A percentile compares a stretch with the other conserved stretches of the same genome.
Conservation (phyloP, 2,888 invertebrate genomes). For the Allygus modestus region DNA sequence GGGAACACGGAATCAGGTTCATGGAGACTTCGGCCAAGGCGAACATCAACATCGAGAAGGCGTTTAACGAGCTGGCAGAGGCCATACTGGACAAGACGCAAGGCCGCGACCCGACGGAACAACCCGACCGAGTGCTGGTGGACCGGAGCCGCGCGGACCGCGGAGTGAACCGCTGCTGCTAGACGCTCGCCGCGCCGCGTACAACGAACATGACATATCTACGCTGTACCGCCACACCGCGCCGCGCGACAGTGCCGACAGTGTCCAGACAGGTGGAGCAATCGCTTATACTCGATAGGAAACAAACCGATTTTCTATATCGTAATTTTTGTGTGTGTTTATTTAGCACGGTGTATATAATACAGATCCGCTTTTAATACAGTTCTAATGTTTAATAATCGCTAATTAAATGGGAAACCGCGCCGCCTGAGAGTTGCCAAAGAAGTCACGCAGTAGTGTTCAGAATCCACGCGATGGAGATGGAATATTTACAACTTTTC, state of each 20-base stretch:
- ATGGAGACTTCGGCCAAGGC: slow-evolving; percentile 99
- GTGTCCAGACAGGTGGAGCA: slow-evolving; percentile 4
- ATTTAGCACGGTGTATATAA: slow-evolving; percentile 61
- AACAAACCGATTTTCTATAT: slow-evolving; percentile 55
- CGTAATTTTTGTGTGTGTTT: slow-evolving; percentile 49
- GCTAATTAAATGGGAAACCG: background rate
- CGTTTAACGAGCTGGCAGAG: slow-evolving; percentile 96
- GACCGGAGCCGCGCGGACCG: slow-evolving; percentile 84
- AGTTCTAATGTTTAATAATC: slow-evolving; percentile 38
- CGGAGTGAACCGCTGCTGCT: slow-evolving; percentile 80
- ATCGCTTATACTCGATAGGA: slow-evolving; percentile 40
- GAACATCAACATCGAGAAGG: slow-evolving; percentile 97
- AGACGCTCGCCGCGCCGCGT: slow-evolving; percentile 68
- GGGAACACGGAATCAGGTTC: slow-evolving; percentile 96
- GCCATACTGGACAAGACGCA: slow-evolving; percentile 96
- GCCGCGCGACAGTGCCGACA: background rate
- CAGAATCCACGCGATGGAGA: background rate
- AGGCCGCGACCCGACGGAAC: slow-evolving; percentile 88
- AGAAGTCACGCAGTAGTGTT: slow-evolving; percentile 49
- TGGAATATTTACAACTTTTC: background rate
- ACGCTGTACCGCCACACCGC: background rate
- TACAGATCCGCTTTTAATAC: slow-evolving; percentile 45
- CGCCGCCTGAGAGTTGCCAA: slow-evolving; percentile 42
- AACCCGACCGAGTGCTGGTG: slow-evolving; percentile 83
- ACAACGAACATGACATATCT: slow-evolving; percentile 53